Evolutionary conservation across 2,113 vertebrate species (phyloP), one percentile per base, ranked within the genome.

Genomic region (Colossoma macropomum): DNA sequence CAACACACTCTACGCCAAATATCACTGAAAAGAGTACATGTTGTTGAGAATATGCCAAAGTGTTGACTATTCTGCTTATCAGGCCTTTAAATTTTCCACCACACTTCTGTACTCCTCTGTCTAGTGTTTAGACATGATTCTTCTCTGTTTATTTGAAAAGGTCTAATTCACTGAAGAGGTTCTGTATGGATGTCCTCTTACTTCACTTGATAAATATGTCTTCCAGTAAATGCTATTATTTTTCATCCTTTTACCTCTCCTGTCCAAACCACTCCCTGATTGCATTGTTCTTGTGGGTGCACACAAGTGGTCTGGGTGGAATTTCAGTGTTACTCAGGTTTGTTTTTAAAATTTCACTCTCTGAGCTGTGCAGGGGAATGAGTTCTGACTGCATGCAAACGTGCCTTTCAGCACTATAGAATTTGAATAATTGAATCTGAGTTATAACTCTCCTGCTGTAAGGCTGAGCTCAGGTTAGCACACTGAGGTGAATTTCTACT

Each of bases 301-400:
- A 69, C 32, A 23, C 30, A 69, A 66, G 0, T 52, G 45, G 45
- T 52, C 62, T 52, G 12, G 28, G 30, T 69, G 66, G 66, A 52
- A 78, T 68, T 66, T 66, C 45, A 75, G 60, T 85, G 87, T 87
- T 89, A 84, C 82, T 89, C 88, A 87, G 75, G 81, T 59, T 81
- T 78, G 56, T 71, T 77, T 60, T 87, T 77, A 77, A 89, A 84
- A 76, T 84, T 88, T 88, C 86, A 27, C 25, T 86, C 89, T 86
- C 89, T 87, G 87, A 82, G 77, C 75, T 85, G 85, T 86, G 81
- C 85, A 9, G 25, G 83, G 89, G 88, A 93, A 92, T 89, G 89
- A 87, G 89, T 79, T 85, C 28, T 66, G 80, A 52, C n/a, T 12
- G 2, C 27, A 79, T 68, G 84, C 3, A 59, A 27, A 10, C 28